Evolutionary conservation across 2,113 vertebrate species (phyloP).

Genomic region (Silurus asotus): DNA sequence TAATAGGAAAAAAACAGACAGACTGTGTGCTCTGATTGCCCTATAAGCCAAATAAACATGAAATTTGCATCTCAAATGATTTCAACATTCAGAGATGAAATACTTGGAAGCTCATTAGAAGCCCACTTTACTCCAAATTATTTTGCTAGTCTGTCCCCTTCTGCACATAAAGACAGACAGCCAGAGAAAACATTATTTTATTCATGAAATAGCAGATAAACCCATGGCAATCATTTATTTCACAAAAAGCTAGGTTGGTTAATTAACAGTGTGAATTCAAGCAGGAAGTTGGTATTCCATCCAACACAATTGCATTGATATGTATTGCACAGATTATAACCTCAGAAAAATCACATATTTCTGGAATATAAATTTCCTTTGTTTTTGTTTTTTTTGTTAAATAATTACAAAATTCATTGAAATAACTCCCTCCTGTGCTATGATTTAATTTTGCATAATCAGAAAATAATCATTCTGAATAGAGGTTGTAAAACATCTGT

Average conservation of each 20-base stretch:
- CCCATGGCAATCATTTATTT: constrained; percentile 52
- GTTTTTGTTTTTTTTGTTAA: constrained; percentile 10
- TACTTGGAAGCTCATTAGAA: constrained; percentile 61
- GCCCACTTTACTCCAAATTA: constrained; percentile 58
- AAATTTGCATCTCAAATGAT: constrained; percentile 49
- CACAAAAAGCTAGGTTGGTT: constrained; percentile 54
- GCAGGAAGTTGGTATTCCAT: constrained; percentile 57
- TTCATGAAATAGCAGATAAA: constrained; percentile 65
- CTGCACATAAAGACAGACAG: constrained; percentile 54
- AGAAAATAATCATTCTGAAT: constrained; percentile 9
- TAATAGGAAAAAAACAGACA: not conserved
- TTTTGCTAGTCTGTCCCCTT: constrained; percentile 48
- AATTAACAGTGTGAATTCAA: constrained; percentile 66
- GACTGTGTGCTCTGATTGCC: constrained; percentile 32
- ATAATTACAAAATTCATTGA: constrained; percentile 15
- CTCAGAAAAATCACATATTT: constrained; percentile 42
- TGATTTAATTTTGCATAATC: constrained; percentile 16
- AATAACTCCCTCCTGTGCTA: not conserved
- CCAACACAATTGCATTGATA: constrained; percentile 37
- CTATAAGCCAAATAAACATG: constrained; percentile 30
- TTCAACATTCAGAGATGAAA: constrained; percentile 17
- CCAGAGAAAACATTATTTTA: constrained; percentile 53
- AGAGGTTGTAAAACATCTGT: not conserved
- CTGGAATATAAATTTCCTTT: constrained; percentile 17
- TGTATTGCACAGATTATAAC: constrained; percentile 23